Conservation (phyloP, 2,113 vertebrate species). For the Erythrocercus mccallii region DNA sequence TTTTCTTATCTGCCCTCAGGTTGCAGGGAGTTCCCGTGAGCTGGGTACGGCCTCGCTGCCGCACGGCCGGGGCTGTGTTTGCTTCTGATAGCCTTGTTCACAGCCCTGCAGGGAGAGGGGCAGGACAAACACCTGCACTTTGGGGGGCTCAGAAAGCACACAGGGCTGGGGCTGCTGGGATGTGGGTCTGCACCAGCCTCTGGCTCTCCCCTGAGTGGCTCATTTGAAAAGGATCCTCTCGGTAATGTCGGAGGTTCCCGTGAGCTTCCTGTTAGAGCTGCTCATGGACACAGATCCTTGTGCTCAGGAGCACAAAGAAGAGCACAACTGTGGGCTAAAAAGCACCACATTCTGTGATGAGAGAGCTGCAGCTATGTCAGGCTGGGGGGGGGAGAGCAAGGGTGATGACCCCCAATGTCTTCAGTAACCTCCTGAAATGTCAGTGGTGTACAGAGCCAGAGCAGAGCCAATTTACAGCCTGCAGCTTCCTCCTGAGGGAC, state of each 20-base stretch:
- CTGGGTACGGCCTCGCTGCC: rapidly evolving
- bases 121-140: not conserved
- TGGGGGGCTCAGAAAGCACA: not conserved
- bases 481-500: not conserved
- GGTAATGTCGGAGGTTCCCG: not conserved
- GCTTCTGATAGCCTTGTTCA: not conserved
- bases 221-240: rapidly evolving
- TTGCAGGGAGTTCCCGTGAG: not conserved
- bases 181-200: not conserved
- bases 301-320: not conserved
- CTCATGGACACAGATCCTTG: not conserved
- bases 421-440: not conserved
- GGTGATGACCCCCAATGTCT: not conserved
- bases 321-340: not conserved
- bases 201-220: not conserved
- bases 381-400: not conserved
- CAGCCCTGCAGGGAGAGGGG: not conserved
- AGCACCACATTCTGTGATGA: not conserved
- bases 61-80: not conserved
- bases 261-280: not conserved
- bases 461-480: not conserved
- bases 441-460: not conserved
- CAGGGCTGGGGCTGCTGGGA: not conserved
- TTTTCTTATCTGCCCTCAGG: not conserved
- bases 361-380: not conserved